phyloP scores from a whole-genome alignment of 2,113 vertebrate genomes.

The Anser cygnoides region DNA sequence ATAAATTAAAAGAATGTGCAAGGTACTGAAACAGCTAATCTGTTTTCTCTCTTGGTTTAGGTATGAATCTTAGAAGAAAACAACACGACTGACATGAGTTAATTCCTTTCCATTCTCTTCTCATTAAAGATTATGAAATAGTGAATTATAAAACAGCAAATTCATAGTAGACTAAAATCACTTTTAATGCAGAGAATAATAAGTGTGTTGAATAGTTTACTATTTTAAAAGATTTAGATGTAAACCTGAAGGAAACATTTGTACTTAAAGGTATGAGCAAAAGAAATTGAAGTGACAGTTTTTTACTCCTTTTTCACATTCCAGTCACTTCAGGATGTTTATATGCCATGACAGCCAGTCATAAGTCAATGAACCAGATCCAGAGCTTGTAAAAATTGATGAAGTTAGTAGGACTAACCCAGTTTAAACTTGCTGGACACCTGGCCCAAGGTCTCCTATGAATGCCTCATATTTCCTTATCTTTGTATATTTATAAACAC shows the following conservation, averaged over 20 bases:
- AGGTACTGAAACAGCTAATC: neutral
- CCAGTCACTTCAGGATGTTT: neutral
- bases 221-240: slow-evolving; percentile 32
- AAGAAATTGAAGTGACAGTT: neutral
- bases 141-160: neutral
- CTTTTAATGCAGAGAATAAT: slow-evolving; percentile 9
- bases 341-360: neutral
- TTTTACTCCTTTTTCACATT: neutral
- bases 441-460: neutral
- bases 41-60: neutral
- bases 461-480: neutral
- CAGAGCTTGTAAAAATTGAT: neutral
- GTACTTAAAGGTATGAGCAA: neutral
- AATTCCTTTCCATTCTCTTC: slow-evolving; percentile 15
- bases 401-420: neutral
- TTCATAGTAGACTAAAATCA: neutral
- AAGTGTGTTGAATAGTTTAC: neutral
- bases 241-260: slow-evolving; percentile 1
- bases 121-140: neutral
- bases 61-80: neutral
- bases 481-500: neutral
- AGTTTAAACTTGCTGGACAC: neutral
- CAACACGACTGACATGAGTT: neutral
- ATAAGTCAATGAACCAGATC: neutral
- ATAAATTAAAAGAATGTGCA: neutral